Conservation (phyloP, 2,797 vertebrate species). For the Rachycentron canadum region DNA sequence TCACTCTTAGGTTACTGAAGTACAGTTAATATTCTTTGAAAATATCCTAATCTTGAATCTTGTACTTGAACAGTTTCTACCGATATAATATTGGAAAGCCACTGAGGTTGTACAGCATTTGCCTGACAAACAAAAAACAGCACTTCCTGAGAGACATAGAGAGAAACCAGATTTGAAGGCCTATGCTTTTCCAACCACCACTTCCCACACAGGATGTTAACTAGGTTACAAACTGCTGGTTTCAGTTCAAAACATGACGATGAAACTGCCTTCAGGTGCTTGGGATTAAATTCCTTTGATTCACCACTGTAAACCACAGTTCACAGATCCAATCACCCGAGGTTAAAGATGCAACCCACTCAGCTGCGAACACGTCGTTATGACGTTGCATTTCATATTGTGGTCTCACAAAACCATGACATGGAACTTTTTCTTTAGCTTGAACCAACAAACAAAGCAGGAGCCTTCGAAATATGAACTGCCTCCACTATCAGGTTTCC, state of each 20-base stretch:
- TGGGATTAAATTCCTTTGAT: slow-evolving; percentile 69
- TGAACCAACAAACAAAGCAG: slow-evolving; percentile 58
- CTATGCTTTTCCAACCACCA: slow-evolving; percentile 17
- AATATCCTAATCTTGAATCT: not conserved
- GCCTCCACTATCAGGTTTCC: slow-evolving; percentile 64
- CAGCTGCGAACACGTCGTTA: slow-evolving; percentile 41
- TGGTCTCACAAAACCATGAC: slow-evolving; percentile 54
- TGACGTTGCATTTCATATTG: slow-evolving; percentile 59
- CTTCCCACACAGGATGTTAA: slow-evolving; percentile 42
- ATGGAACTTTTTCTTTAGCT: slow-evolving; percentile 44
- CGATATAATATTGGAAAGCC: slow-evolving; percentile 1
- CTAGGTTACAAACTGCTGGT: slow-evolving; percentile 61
- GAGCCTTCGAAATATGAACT: slow-evolving; percentile 67
- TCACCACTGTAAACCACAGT: slow-evolving; percentile 34
- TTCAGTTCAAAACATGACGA: slow-evolving; percentile 61
- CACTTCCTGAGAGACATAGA: slow-evolving; percentile 30
- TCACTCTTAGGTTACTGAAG: not conserved
- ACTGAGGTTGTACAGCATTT: not conserved
- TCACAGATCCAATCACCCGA: slow-evolving; percentile 52
- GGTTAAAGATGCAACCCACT: slow-evolving; percentile 53
- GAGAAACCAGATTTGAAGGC: slow-evolving; percentile 38
- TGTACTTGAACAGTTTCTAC: not conserved
- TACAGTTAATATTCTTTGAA: not conserved
- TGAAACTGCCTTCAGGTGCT: slow-evolving; percentile 67
- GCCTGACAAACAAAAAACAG: not conserved